Conservation (phyloP, 2,797 vertebrate species). For the Xenopus petersii region DNA sequence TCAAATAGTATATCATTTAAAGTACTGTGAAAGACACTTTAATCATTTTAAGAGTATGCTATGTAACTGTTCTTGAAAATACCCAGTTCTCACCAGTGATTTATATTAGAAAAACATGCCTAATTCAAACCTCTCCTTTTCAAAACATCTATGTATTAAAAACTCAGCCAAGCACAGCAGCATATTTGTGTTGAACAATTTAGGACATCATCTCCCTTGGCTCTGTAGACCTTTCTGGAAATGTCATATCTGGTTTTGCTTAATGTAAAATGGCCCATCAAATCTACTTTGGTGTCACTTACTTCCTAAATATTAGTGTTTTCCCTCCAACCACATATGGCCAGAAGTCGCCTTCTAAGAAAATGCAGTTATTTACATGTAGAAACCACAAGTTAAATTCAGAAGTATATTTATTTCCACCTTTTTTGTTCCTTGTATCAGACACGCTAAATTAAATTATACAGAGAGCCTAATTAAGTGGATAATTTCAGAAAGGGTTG, state of each 20-base stretch:
- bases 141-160: conserved; percentile 57
- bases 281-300: conserved; percentile 61
- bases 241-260: conserved; percentile 67
- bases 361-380: background rate
- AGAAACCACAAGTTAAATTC: too few relatives aligned
- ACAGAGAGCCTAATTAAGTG: too few relatives aligned
- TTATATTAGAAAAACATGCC: conserved; percentile 60
- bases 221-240: conserved; percentile 63
- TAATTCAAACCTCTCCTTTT: conserved; percentile 55
- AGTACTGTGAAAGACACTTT: conserved; percentile 56
- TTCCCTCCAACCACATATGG: conserved; percentile 61
- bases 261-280: conserved; percentile 61
- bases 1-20: conserved; percentile 58
- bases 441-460: too few relatives aligned
- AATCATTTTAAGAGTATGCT: conserved; percentile 59
- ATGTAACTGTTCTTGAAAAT: conserved; percentile 59
- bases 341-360: conserved; percentile 28
- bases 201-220: conserved; percentile 58
- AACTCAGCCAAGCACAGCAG: conserved; percentile 58
- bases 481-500: too few relatives aligned
- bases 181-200: conserved; percentile 56
- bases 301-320: conserved; percentile 65
- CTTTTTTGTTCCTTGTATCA: too few relatives aligned
- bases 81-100: conserved; percentile 51
- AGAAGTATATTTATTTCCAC: too few relatives aligned